These are phyloP conservation scores for Melinopterus prodromus DNA, from an alignment of 2,888 invertebrate genomes.

Conservation along the genomic window DNA sequence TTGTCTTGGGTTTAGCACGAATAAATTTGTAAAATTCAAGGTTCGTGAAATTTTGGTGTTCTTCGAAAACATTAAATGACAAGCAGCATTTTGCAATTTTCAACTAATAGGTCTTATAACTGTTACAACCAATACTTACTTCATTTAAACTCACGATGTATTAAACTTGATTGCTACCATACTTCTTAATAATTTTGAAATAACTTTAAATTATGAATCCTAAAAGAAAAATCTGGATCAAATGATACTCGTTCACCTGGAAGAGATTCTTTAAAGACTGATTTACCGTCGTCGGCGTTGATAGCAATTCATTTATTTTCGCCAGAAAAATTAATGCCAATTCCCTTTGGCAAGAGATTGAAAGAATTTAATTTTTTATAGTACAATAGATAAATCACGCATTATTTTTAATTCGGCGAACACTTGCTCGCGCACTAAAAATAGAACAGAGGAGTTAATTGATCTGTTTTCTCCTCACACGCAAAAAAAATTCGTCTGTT, in stretches of 20 bases:
- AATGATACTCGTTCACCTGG: not conserved
- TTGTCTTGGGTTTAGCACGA: no score
- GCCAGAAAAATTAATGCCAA: constrained; percentile 17
- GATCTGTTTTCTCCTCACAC: constrained; percentile 21
- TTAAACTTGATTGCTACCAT: no score
- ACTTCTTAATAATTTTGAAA: no score
- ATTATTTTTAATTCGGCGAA: constrained; percentile 30
- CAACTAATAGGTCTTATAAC: no score
- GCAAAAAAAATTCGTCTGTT: not conserved
- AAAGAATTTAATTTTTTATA: constrained; percentile 30
- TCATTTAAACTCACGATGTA: no score
- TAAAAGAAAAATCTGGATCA: not conserved
- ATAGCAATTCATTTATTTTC: not conserved
- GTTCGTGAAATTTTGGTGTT: no score
- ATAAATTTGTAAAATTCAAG: no score
- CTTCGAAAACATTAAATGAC: not conserved
- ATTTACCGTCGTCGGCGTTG: not conserved
- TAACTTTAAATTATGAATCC: no score
- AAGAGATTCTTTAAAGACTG: not conserved
- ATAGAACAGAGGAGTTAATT: constrained; percentile 29
- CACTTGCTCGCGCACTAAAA: constrained; percentile 25
- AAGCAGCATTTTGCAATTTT: not conserved
- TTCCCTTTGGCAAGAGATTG: constrained; percentile 15
- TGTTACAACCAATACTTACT: no score
- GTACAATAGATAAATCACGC: constrained; percentile 31